phyloP scores from a whole-genome alignment of 2,888 invertebrate species.

The Helicoverpa assulta region DNA sequence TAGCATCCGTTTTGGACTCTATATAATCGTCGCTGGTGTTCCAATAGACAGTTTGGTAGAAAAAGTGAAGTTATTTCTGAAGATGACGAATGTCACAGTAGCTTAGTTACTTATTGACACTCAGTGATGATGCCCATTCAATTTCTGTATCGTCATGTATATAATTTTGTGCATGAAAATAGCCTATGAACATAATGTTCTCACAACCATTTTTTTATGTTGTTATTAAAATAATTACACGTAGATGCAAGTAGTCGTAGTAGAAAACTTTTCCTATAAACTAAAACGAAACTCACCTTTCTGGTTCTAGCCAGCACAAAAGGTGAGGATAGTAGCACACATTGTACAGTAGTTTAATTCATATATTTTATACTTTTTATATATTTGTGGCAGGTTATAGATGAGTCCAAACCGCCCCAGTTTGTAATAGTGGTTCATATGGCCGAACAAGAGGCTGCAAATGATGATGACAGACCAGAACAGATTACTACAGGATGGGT shows the following conservation, averaged over 20 bases:
- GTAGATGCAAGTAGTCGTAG: neutral
- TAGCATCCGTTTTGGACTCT: no score
- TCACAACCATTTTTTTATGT: no score
- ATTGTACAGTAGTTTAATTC: slow-evolving; percentile 23
- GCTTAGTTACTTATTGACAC: no score
- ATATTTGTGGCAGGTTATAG: slow-evolving; percentile 84
- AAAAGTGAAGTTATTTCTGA: no score
- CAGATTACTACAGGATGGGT: slow-evolving; percentile 89
- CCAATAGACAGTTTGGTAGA: no score
- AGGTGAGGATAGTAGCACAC: slow-evolving; percentile 49
- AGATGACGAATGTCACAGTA: no score
- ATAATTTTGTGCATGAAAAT: no score
- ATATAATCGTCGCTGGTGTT: no score
- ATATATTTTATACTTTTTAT: neutral
- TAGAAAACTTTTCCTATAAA: slow-evolving; percentile 10
- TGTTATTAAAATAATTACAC: no score
- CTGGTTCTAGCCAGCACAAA: slow-evolving; percentile 48
- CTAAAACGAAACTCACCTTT: slow-evolving; percentile 47
- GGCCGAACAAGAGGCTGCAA: slow-evolving; percentile 90
- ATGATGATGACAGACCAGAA: slow-evolving; percentile 86
- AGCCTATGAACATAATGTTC: no score
- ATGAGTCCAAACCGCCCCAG: slow-evolving; percentile 92
- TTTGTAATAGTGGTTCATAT: slow-evolving; percentile 96
- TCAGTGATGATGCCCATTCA: no score
- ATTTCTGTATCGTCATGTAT: no score